phyloP scores from a whole-genome alignment of 2,797 vertebrate species.

The Sebastes iracundus region DNA sequence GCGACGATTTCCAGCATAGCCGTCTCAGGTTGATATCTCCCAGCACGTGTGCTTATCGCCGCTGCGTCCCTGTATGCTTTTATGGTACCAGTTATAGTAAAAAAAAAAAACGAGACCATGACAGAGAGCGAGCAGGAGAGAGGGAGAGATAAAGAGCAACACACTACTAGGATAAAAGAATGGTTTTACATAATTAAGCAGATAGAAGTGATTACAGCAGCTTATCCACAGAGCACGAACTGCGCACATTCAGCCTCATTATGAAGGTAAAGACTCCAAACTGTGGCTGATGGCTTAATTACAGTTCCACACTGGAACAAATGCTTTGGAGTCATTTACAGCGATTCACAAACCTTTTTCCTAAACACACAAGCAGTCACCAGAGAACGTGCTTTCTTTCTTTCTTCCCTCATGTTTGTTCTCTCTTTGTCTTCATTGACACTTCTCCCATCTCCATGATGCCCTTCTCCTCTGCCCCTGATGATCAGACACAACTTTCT shows the following conservation, averaged over 20 bases:
- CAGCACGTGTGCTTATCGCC: neutral
- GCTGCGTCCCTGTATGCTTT: slow-evolving; percentile 15
- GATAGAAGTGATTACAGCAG: slow-evolving; percentile 85
- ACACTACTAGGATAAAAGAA: slow-evolving; percentile 77
- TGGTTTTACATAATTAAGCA: slow-evolving; percentile 87
- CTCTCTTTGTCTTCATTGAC: neutral
- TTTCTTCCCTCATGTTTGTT: slow-evolving; percentile 13
- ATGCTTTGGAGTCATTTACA: slow-evolving; percentile 68
- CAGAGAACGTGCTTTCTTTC: slow-evolving; percentile 27
- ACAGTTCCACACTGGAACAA: slow-evolving; percentile 78
- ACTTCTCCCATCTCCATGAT: neutral
- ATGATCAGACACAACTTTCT: slow-evolving; percentile 50
- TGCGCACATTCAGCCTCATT: slow-evolving; percentile 81
- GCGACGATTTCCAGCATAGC: slow-evolving; percentile 28
- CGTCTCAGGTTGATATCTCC: slow-evolving; percentile 47
- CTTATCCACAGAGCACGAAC: slow-evolving; percentile 81
- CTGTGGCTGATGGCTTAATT: slow-evolving; percentile 85
- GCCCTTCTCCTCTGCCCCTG: neutral
- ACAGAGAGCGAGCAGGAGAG: slow-evolving; percentile 37
- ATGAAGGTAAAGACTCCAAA: slow-evolving; percentile 85
- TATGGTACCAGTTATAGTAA: slow-evolving; percentile 19
- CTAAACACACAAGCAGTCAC: slow-evolving; percentile 45
- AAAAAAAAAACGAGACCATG: slow-evolving; percentile 39
- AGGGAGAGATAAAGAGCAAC: slow-evolving; percentile 59
- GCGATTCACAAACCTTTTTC: slow-evolving; percentile 69